Evolutionary conservation across 2,113 vertebrate genomes (phyloP).

Genomic region (Microcebus lehilahytsara): DNA sequence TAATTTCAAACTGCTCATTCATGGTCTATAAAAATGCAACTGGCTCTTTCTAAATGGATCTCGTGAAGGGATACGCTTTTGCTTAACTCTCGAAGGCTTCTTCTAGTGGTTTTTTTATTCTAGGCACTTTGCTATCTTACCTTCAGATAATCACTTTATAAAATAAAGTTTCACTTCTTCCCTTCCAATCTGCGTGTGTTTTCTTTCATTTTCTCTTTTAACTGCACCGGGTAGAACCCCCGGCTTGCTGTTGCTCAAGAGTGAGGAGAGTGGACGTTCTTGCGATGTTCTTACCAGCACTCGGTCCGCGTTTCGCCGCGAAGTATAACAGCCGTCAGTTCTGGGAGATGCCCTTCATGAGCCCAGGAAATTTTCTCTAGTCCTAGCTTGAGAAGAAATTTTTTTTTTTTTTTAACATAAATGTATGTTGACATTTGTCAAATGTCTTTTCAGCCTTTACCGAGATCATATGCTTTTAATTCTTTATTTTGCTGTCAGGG

Average conservation of each 20-base stretch:
- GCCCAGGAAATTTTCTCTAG: neutral
- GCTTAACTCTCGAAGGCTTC: neutral
- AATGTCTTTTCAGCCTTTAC: neutral
- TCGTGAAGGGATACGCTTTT: accelerated
- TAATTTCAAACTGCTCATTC: neutral
- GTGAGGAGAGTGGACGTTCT: accelerated
- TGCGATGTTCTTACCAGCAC: accelerated
- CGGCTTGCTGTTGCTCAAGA: accelerated
- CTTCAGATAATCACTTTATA: neutral
- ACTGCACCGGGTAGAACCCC: accelerated
- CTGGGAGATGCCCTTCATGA: too few species aligned
- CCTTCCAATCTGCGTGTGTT: neutral
- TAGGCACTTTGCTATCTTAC: neutral
- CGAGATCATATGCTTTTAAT: neutral
- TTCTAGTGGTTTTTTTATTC: neutral
- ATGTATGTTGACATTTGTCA: neutral
- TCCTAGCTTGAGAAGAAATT: neutral
- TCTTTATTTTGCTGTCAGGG: too few species aligned
- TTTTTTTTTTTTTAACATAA: too few species aligned
- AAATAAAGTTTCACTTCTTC: neutral
- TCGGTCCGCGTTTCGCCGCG: accelerated
- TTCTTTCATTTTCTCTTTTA: neutral
- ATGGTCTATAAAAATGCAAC: neutral
- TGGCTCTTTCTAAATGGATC: neutral
- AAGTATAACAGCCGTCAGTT: neutral